phyloP scores from a whole-genome alignment of 2,888 invertebrate species.

The Protophormia terraenovae region DNA sequence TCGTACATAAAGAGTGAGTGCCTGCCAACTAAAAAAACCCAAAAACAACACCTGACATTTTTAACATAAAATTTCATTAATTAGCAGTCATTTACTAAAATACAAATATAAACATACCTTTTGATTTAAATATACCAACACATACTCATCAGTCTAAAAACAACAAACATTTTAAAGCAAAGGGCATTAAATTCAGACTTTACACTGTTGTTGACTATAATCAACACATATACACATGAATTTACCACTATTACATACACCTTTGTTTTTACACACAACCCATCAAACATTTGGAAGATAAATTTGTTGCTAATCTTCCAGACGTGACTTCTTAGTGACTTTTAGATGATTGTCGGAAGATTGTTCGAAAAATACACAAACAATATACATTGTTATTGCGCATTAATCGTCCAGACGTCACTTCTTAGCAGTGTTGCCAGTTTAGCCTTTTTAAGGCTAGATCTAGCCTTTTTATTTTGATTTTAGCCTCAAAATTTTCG shows the following conservation, averaged over 20 bases:
- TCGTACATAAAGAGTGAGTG: neutral
- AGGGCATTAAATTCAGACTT: constrained; percentile 14
- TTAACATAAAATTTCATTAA: constrained; percentile 52
- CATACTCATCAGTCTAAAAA: neutral
- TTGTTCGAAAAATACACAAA: too few species aligned
- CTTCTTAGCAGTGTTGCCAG: too few species aligned
- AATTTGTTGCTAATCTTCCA: too few species aligned
- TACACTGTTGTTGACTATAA: constrained; percentile 20
- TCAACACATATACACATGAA: constrained; percentile 9
- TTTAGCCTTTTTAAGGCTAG: too few species aligned
- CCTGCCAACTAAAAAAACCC: neutral
- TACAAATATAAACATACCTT: constrained; percentile 67
- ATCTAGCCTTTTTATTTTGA: too few species aligned
- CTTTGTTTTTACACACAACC: neutral
- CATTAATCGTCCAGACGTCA: too few species aligned
- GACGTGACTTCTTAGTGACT: too few species aligned
- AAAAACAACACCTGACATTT: constrained; percentile 43
- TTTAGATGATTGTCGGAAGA: too few species aligned
- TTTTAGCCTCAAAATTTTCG: too few species aligned
- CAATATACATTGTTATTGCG: too few species aligned
- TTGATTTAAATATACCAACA: neutral
- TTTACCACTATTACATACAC: neutral
- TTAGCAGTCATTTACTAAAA: constrained; percentile 60
- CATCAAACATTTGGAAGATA: too few species aligned
- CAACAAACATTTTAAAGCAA: neutral